A percentile compares a stretch with the other conserved stretches of the same genome.
Conservation (phyloP, 2,888 invertebrate genomes). For the Mamestra brassicae region DNA sequence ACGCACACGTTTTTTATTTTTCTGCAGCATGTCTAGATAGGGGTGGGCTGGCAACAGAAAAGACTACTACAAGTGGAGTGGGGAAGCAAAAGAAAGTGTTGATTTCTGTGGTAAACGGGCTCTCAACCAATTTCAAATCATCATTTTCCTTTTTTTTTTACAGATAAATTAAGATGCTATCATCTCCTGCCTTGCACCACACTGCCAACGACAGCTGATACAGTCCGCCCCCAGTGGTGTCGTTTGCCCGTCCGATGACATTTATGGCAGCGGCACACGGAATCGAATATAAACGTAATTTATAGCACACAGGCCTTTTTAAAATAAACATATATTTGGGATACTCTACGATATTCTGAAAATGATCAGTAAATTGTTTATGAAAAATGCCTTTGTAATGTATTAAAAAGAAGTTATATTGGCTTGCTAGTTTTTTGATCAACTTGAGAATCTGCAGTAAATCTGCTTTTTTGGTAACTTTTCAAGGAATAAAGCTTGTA, state of each 20-base stretch:
- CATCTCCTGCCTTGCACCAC: constrained; percentile 45
- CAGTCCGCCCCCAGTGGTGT: constrained; percentile 75
- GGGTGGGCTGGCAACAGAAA: too few species aligned
- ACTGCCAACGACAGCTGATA: constrained; percentile 73
- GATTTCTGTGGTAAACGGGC: too few species aligned
- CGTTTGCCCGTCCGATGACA: constrained; percentile 80
- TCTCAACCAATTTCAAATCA: not conserved
- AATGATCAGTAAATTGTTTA: constrained; percentile 40
- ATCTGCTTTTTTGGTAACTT: too few species aligned
- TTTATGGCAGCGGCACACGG: constrained; percentile 75
- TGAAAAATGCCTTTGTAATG: not conserved
- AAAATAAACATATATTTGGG: constrained; percentile 54
- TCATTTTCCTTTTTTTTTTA: not conserved
- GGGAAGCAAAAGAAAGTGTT: too few species aligned
- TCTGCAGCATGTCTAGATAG: too few species aligned
- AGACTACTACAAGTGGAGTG: too few species aligned
- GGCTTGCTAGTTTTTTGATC: too few species aligned
- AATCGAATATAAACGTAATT: constrained; percentile 76
- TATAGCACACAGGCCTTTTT: constrained; percentile 66
- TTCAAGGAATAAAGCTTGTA: too few species aligned
- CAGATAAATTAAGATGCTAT: not conserved
- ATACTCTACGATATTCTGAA: constrained; percentile 33
- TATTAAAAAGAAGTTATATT: not conserved
- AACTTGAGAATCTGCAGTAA: too few species aligned
- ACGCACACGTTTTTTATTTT: too few species aligned